A percentile compares a stretch with the other conserved stretches of the same genome.
These are phyloP conservation scores for Cephus pulcher DNA, from an alignment of 2,888 invertebrate species.

Conservation along the genomic window DNA sequence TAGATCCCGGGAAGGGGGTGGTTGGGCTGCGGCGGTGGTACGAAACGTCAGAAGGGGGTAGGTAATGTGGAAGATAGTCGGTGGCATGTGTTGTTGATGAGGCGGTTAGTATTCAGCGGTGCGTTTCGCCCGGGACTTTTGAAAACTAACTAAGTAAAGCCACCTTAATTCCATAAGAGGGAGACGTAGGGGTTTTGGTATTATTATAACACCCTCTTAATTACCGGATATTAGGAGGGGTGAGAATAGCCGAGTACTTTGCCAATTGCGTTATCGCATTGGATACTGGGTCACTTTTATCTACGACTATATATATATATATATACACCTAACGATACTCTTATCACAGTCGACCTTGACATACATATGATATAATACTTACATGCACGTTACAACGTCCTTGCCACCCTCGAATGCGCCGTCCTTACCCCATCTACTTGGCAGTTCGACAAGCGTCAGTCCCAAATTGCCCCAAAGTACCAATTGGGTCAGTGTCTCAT, in stretches of 20 bases:
- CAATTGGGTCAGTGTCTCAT: slow-evolving; percentile 75
- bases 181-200: slow-evolving; percentile 55
- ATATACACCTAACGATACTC: background rate
- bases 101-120: slow-evolving; percentile 65
- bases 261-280: slow-evolving; percentile 14
- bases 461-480: slow-evolving; percentile 79
- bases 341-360: background rate
- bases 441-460: slow-evolving; percentile 78
- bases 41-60: slow-evolving; percentile 12
- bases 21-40: slow-evolving; percentile 11
- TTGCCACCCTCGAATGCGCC: slow-evolving; percentile 78
- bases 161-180: slow-evolving; percentile 64
- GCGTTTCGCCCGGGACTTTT: slow-evolving; percentile 60
- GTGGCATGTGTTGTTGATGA: slow-evolving; percentile 66
- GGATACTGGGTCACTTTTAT: background rate
- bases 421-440: slow-evolving; percentile 77
- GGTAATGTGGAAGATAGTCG: slow-evolving; percentile 51
- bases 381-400: slow-evolving; percentile 79
- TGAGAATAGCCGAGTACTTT: slow-evolving; percentile 34
- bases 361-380: slow-evolving; percentile 59
- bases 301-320: background rate
- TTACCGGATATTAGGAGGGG: slow-evolving; percentile 62
- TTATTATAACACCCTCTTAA: slow-evolving; percentile 62
- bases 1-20: slow-evolving; percentile 38
- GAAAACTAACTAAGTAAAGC: slow-evolving; percentile 63